Evolutionary conservation across 92 coral and sea anemone genomes (phyloP), one percentile per base, ranked within the genome.

Genomic region (Phenganax stokvisi): DNA sequence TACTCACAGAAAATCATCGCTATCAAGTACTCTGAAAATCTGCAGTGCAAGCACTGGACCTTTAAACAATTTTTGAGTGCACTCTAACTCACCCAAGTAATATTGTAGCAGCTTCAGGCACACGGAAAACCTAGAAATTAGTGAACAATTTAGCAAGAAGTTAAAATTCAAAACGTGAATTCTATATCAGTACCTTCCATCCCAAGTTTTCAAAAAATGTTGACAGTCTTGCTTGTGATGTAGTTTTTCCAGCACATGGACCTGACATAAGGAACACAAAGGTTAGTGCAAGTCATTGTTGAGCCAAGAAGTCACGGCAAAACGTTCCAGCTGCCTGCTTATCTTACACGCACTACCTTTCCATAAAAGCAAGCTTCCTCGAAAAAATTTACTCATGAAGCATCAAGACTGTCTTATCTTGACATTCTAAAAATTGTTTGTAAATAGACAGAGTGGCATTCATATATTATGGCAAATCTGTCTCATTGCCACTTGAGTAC

Each of bases 171-270:
- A 37, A 37, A 37, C 47, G 2, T 37, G 47, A 5, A 5, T 37
- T 37, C 47, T 5, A 37, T 37, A 37, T 37, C 5, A 5, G 47
- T 68, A 93, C 98, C 97, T 92, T 91, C 98, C 98, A 93, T 13
- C 98, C 98, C 78, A 93, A 78, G 72, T 92, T 89, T 84, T 93
- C 98, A 87, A 93, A 93, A 84, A 93, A 93, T 73, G 97, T 92
- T 16, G 94, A 87, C 85, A 93, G 84, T 81, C 91, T 89, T 80
- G 98, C 92, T 76, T 92, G 98, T 3, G 90, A 80, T 29, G 98
- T 93, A 52, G 98, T 93, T 82, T 93, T 93, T 57, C 98, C 98
- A 75, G 92, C 97, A 87, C 98, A 93, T 11, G 98, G 98, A 13
- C 98, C 98, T 93, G 47, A 6, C 53, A 55, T 1, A 37, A 17